Percentiles rank a stretch among this genome's conserved stretches.
Conservation (phyloP, 2,888 invertebrate genomes). For the Heterodera filipjevi region DNA sequence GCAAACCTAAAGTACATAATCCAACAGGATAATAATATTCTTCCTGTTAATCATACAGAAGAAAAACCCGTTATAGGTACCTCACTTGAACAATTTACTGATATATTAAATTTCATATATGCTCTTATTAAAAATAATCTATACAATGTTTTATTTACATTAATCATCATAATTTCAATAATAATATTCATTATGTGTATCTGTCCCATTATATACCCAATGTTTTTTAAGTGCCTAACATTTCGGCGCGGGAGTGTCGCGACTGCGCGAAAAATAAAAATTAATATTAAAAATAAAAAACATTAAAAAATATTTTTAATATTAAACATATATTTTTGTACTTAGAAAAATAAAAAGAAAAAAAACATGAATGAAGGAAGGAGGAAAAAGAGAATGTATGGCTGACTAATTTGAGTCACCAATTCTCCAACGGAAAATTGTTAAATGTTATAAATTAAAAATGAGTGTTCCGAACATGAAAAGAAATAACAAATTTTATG, state of each 20-base stretch:
- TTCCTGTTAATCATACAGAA: background rate
- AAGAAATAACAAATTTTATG: too few species aligned
- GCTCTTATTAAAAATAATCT: background rate
- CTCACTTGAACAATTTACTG: background rate
- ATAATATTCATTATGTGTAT: background rate
- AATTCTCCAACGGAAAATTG: too few species aligned
- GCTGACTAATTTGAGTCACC: too few species aligned
- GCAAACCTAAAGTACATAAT: background rate
- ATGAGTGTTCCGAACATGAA: too few species aligned
- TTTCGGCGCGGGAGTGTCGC: background rate
- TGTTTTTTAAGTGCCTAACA: background rate
- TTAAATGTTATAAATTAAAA: too few species aligned
- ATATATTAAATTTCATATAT: background rate
- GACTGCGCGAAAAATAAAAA: background rate
- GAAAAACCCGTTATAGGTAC: background rate
- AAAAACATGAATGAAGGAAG: too few species aligned
- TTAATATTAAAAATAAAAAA: background rate
- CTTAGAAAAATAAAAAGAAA: too few species aligned
- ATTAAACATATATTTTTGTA: too few species aligned
- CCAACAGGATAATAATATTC: background rate
- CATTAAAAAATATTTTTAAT: too few species aligned
- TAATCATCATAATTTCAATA: background rate
- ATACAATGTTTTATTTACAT: background rate
- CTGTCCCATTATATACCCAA: background rate
- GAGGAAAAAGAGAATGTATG: too few species aligned